Evolutionary conservation across 2,888 invertebrate species (phyloP), one percentile per base, ranked within the genome.

Genomic region (Mesorhabditis sp.): DNA sequence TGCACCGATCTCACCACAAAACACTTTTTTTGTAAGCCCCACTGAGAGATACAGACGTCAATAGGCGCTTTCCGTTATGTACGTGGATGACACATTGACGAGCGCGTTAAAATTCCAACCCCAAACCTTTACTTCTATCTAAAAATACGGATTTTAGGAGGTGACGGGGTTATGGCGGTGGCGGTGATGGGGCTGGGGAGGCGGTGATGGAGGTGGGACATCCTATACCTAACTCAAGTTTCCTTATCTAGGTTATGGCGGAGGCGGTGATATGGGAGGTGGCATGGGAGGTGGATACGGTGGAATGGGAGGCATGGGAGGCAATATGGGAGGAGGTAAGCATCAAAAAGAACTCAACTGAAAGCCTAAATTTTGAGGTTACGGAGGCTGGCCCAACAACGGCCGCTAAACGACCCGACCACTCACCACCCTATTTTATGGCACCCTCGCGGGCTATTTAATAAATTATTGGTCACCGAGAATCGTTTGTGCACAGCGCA

Each of bases 401-500:
- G 28, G 28, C 28, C 28, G 28, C 28, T 28, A 28, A 28, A 28
- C 28, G 28, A 28, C 28, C 1, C 28, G 28, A 28, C 28, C 28
- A 28, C 1, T 28, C 28, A 28, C 28, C 28, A 28, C 28, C 28
- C 28, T 28, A 28, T 28, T 28, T 28, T 28, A 28, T 28, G 28
- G 28, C 28, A 28, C 28, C 28, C 28, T 28, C 28, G 28, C 28
- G 28, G 28, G n/a, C n/a, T 13, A 50, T n/a, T 50, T n/a, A 50
- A 50, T 65, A 43, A 69, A 28, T 66, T 64, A 64, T 2, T 15
- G 77, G 64, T 76, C 67, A 82, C 82, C 71, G 78, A 79, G 72
- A 75, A 70, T 68, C 76, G 72, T 71, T 77, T 72, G 67, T 83
- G 80, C 50, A 83, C 74, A 15, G 76, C 81, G 70, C 83, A 83